Conservation (phyloP, 2,113 vertebrate species). For the Hippopotamus amphibius region DNA sequence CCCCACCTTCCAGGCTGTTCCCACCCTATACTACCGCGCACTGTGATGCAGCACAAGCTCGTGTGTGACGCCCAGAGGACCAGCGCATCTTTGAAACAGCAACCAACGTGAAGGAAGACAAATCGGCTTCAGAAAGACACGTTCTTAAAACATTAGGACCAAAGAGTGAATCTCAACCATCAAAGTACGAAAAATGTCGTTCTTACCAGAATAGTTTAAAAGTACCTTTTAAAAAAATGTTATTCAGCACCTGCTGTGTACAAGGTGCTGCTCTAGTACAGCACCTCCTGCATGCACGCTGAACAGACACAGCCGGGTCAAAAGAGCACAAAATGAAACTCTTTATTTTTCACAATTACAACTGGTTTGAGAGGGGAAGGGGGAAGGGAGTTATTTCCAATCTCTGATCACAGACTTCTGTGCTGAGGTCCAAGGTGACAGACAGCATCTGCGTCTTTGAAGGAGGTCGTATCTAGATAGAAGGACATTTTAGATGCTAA, state of each 20-base stretch:
- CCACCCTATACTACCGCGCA: accelerated
- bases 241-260: not conserved
- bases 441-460: constrained; percentile 74
- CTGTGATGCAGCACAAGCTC: not conserved
- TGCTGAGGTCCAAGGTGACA: constrained; percentile 78
- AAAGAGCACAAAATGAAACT: not conserved
- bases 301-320: not conserved
- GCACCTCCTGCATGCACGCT: not conserved
- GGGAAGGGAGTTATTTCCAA: constrained; percentile 55
- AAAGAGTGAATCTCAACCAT: not conserved
- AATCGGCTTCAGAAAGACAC: not conserved
- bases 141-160: not conserved
- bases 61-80: not conserved
- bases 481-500: not conserved
- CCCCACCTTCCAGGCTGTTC: not conserved
- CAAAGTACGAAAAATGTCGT: accelerated
- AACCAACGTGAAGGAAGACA: not conserved
- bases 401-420: constrained; percentile 79
- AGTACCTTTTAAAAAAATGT: not conserved
- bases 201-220: not conserved
- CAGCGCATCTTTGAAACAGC: not conserved
- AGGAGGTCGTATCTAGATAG: constrained; percentile 74
- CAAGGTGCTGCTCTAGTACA: too few relatives aligned
- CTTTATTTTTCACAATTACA: not conserved
- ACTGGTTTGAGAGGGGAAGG: not conserved